Conservation (phyloP, 2,888 invertebrate species). For the Apeira syringaria region DNA sequence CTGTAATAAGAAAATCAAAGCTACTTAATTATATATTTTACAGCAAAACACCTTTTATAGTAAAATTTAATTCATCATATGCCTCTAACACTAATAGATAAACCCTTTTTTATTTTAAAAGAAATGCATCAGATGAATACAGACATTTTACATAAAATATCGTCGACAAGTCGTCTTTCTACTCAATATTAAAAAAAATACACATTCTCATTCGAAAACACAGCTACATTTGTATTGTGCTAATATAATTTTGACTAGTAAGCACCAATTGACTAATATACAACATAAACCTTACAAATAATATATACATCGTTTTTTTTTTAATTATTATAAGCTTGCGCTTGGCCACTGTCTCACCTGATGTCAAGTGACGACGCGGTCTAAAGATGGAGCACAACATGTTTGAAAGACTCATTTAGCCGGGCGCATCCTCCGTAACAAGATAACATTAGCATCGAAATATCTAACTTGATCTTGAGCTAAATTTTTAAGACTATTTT, state of each 20-base stretch:
- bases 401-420: conserved; percentile 67
- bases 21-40: too few species aligned
- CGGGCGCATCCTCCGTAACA: conserved; percentile 30
- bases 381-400: too few species aligned
- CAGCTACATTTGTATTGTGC: conserved; percentile 55
- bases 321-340: too few species aligned
- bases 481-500: not conserved
- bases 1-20: too few species aligned
- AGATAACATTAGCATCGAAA: conserved; percentile 3
- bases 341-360: too few species aligned
- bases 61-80: too few species aligned
- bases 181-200: conserved; percentile 3
- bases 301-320: conserved; percentile 51
- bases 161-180: conserved; percentile 3
- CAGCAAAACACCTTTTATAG: too few species aligned
- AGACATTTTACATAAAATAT: too few species aligned
- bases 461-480: conserved; percentile 9
- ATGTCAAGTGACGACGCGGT: too few species aligned
- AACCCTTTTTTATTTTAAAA: too few species aligned
- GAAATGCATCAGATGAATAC: too few species aligned
- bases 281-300: conserved; percentile 51
- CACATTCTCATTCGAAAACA: conserved; percentile 24
- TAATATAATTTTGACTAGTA: conserved; percentile 83
- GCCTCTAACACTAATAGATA: too few species aligned
- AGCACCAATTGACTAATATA: conserved; percentile 80